Evolutionary conservation across 2,888 invertebrate species (phyloP).

Genomic region (Drosophila acutilabella): DNA sequence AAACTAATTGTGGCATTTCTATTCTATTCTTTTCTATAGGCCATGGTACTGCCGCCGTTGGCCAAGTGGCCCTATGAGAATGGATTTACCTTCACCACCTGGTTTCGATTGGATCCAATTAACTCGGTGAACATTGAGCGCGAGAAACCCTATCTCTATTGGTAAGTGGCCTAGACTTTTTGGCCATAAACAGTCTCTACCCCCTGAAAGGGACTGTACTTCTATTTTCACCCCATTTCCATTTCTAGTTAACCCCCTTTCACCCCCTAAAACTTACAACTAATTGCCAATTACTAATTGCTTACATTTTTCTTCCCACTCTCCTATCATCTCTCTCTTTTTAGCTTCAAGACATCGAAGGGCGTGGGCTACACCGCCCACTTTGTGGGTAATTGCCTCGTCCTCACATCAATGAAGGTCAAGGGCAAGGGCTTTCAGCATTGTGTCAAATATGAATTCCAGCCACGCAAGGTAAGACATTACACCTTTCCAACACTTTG

Average conservation of each 20-base stretch:
- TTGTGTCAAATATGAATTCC: slow-evolving; percentile 99
- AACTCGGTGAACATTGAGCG: slow-evolving; percentile 99
- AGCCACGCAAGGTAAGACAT: slow-evolving; percentile 93
- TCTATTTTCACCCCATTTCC: too few species aligned
- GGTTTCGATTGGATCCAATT: slow-evolving; percentile 99
- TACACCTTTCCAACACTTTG: background rate
- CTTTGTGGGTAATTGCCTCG: slow-evolving; percentile 99
- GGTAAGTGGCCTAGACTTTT: slow-evolving; percentile 87
- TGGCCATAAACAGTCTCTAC: too few species aligned
- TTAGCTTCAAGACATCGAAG: slow-evolving; percentile 99
- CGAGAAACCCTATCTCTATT: slow-evolving; percentile 99
- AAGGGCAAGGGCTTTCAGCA: slow-evolving; percentile 99
- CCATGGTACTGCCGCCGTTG: slow-evolving; percentile 97
- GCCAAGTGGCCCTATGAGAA: slow-evolving; percentile 99
- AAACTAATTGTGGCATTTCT: slow-evolving; percentile 26
- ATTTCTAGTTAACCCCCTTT: too few species aligned
- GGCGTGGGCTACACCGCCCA: slow-evolving; percentile 99
- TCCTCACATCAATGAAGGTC: slow-evolving; percentile 99
- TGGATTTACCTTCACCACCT: slow-evolving; percentile 99
- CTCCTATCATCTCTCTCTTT: background rate
- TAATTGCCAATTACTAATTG: slow-evolving; percentile 43
- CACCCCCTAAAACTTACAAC: background rate
- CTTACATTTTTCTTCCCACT: background rate
- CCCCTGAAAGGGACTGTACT: too few species aligned
- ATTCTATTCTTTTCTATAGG: slow-evolving; percentile 87